Evolutionary conservation across 2,113 vertebrate genomes (phyloP).

Genomic region (Hippocampus mohnikei): DNA sequence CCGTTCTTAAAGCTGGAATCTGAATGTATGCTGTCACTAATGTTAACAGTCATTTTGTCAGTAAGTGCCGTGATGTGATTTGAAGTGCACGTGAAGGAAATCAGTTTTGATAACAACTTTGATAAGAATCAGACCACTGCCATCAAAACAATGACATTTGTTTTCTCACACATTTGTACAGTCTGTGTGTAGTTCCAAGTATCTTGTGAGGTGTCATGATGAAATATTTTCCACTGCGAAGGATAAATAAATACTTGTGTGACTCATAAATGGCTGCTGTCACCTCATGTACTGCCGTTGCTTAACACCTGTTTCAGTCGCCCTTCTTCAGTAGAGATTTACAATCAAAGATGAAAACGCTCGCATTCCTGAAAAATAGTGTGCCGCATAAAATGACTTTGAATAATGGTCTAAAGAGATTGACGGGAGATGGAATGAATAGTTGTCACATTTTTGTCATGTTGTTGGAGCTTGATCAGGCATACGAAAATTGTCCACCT

Average conservation of each 20-base stretch:
- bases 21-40: conserved; percentile 78
- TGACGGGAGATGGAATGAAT: neutral
- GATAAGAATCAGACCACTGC: conserved; percentile 60
- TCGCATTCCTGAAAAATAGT: neutral
- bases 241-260: conserved; percentile 67
- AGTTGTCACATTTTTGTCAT: neutral
- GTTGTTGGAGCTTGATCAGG: neutral
- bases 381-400: neutral
- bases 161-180: conserved; percentile 60
- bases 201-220: conserved; percentile 63
- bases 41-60: conserved; percentile 84
- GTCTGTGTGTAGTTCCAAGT: conserved; percentile 61
- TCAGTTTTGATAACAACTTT: conserved; percentile 75
- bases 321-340: neutral
- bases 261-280: conserved; percentile 31
- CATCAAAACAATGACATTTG: conserved; percentile 38
- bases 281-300: conserved; percentile 18
- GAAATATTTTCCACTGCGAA: conserved; percentile 59
- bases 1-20: conserved; percentile 69
- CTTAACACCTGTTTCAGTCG: conserved; percentile 19
- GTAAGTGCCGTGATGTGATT: conserved; percentile 79
- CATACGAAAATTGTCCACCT: conserved; percentile 57
- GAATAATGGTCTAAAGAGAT: neutral
- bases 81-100: conserved; percentile 83
- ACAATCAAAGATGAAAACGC: neutral